Base-by-base conservation (phyloP, 2,113 vertebrate genomes). In the Hypomesus transpacificus region DNA sequence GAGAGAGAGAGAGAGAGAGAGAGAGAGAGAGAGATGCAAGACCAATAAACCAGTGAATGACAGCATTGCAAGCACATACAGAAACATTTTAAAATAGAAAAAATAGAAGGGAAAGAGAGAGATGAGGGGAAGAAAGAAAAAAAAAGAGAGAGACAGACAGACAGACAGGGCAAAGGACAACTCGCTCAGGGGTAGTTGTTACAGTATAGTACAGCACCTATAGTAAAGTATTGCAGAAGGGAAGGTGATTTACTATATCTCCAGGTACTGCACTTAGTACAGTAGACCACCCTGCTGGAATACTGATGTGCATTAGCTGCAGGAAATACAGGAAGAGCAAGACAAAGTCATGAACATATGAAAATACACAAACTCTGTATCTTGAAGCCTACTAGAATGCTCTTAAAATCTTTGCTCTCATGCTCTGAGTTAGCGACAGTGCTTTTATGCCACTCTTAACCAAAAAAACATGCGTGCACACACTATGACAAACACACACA, bases 401-500 rank as follows among this genome's bases (percentile, higher is more conserved):
- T 46, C 39, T 46, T 11, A 5, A 46, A 46, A 46, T 46, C 39
- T 46, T 46, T 46, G 39, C 9, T 46, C 39, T 46, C 39, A 9
- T 46, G 2, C 9, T 13, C 39, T 2, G 39, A 34, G 39, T 46
- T 1, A 46, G 39, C 2, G 8, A 46, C 7, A 11, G 9, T 46
- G 5, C 39, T 46, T 46, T 46, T 11, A 46, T 13, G 39, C 7
- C 9, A n/a, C 28, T 34, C 26, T 17, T 28, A 7, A 31, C 61
- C 26, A 31, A 31, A 14, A 14, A 3, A 51, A 57, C 51, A 9
- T 18, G 1, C 1, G 50, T n/a, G 46, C 68, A 57, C 59, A 66
- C 64, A 71, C 62, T 51, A 70, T 65, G 54, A 59, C 53, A 71
- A 56, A 72, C 50, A 58, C 46, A n/a, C 57, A 61, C 59, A 31